Percentiles rank a stretch among this genome's conserved stretches.
These are phyloP conservation scores for Lipophrys pholis DNA, from an alignment of 2,113 vertebrate species.

Conservation along the genomic window DNA sequence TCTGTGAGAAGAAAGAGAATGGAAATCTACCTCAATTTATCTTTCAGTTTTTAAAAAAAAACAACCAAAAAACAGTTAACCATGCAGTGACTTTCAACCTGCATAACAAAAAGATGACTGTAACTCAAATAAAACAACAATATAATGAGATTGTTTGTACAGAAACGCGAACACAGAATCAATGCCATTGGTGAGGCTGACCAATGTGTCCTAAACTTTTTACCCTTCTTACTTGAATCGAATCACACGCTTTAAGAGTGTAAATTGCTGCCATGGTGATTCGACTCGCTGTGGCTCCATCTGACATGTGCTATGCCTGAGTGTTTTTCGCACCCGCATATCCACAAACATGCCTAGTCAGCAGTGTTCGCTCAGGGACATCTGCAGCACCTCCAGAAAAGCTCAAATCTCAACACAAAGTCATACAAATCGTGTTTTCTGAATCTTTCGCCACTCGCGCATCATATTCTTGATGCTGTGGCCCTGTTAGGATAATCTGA, in stretches of 20 bases:
- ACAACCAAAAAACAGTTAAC: not conserved
- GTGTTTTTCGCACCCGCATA: slow-evolving; percentile 57
- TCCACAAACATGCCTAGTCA: slow-evolving; percentile 55
- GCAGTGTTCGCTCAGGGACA: slow-evolving; percentile 52
- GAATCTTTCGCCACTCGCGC: slow-evolving; percentile 1
- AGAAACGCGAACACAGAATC: slow-evolving; percentile 4
- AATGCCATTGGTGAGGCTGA: slow-evolving; percentile 11
- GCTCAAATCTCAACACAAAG: slow-evolving; percentile 35
- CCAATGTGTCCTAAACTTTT: slow-evolving; percentile 23
- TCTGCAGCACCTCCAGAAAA: slow-evolving; percentile 41
- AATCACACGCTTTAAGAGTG: slow-evolving; percentile 50
- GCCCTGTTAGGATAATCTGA: slow-evolving; percentile 54
- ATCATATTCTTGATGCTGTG: slow-evolving; percentile 36
- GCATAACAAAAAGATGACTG: slow-evolving; percentile 33
- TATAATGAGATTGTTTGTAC: slow-evolving; percentile 33
- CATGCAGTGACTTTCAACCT: slow-evolving; percentile 6
- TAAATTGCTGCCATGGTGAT: slow-evolving; percentile 55
- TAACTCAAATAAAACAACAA: slow-evolving; percentile 26
- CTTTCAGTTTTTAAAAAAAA: slow-evolving; percentile 8
- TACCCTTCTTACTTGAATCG: slow-evolving; percentile 21
- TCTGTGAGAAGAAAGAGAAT: slow-evolving; percentile 24
- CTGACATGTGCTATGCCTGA: slow-evolving; percentile 54
- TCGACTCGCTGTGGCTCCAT: slow-evolving; percentile 34
- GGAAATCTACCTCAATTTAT: slow-evolving; percentile 21
- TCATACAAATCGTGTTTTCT: slow-evolving; percentile 35